Percentiles rank a stretch among this genome's conserved stretches.
phyloP scores from a whole-genome alignment of 2,888 invertebrate genomes.

The Phortica okadai region DNA sequence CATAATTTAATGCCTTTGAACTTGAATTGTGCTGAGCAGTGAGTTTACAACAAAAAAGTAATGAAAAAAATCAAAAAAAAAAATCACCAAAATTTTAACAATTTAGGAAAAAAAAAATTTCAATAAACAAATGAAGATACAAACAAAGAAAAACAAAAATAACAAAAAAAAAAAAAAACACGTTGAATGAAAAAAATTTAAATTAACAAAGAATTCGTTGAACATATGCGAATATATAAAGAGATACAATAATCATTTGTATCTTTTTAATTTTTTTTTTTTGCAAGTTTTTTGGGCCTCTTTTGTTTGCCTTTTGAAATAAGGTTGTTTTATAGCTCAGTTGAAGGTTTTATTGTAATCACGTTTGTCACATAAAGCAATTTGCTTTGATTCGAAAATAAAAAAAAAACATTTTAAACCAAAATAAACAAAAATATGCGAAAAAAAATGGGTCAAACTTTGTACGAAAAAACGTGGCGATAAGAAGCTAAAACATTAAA shows the following conservation, averaged over 20 bases:
- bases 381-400: neutral
- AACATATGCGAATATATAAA: neutral
- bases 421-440: neutral
- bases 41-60: neutral
- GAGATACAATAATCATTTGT: neutral
- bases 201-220: neutral
- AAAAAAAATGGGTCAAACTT: neutral
- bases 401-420: neutral
- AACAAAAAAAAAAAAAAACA: conserved; percentile 6
- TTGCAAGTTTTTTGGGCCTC: neutral
- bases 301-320: neutral
- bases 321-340: neutral
- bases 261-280: neutral
- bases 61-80: conserved; percentile 2
- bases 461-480: no score
- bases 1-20: neutral
- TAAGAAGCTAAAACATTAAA: no score
- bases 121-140: neutral
- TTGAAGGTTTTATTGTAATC: conserved; percentile 5
- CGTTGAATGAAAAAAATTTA: neutral
- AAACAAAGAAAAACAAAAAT: neutral
- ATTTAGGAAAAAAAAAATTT: conserved; percentile 1
- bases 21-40: neutral
- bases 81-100: conserved; percentile 28
- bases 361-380: neutral